phyloP scores from a whole-genome alignment of 2,888 invertebrate species.

The Eurytoma adleriae region DNA sequence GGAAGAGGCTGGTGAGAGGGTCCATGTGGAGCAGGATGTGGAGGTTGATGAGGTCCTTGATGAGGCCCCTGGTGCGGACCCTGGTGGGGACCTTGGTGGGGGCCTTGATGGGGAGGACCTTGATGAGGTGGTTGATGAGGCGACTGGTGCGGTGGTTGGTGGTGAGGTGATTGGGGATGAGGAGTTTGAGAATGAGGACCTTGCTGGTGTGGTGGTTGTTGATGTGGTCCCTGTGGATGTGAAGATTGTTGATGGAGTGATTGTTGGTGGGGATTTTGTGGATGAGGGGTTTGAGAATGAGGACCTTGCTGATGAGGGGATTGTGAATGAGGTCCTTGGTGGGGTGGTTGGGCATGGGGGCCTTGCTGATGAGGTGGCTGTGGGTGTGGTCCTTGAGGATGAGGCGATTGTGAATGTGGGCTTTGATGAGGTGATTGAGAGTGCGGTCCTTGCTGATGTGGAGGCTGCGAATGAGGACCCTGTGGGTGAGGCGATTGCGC shows the following conservation, averaged over 20 bases:
- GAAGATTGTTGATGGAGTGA: constrained; percentile 60
- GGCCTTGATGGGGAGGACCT: constrained; percentile 65
- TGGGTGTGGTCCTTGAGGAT: constrained; percentile 60
- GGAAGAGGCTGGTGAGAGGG: constrained; percentile 68
- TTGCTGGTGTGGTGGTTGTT: constrained; percentile 64
- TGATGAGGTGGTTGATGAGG: constrained; percentile 64
- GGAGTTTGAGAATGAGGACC: constrained; percentile 67
- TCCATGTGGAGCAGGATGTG: constrained; percentile 64
- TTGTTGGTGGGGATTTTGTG: constrained; percentile 65
- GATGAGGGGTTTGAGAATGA: constrained; percentile 40
- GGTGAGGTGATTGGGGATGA: constrained; percentile 67
- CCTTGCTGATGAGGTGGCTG: constrained; percentile 67
- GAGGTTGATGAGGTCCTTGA: constrained; percentile 40
- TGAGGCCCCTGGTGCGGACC: constrained; percentile 39
- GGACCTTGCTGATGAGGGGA: constrained; percentile 61
- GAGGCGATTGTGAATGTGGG: constrained; percentile 62
- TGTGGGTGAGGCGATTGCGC: constrained; percentile 68
- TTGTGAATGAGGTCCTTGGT: constrained; percentile 69
- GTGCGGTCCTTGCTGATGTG: constrained; percentile 50
- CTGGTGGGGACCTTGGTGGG: constrained; percentile 62
- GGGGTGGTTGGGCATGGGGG: constrained; percentile 68
- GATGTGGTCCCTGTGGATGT: constrained; percentile 63
- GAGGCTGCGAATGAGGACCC: constrained; percentile 71
- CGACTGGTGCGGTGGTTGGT: constrained; percentile 56
- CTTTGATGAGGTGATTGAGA: constrained; percentile 44